Conservation (phyloP, 2,888 invertebrate species). For the Stratiomys singularior region DNA sequence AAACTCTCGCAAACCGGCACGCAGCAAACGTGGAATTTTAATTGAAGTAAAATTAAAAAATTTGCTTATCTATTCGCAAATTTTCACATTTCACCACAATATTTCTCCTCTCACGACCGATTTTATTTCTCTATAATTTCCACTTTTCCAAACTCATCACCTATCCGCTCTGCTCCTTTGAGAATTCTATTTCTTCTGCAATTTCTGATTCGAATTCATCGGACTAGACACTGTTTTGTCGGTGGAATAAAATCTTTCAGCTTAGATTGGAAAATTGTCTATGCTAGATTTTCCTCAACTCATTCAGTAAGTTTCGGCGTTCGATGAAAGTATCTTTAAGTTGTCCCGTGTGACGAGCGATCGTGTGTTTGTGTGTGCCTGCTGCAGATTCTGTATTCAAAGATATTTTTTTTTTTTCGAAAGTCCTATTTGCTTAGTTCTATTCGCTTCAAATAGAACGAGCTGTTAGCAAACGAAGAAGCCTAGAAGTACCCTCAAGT, state of each 20-base stretch:
- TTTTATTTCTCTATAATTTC: too few species aligned
- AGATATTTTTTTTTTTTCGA: too few species aligned
- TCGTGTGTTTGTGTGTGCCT: constrained; percentile 5
- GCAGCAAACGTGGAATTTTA: too few species aligned
- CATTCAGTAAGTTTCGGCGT: constrained; percentile 49
- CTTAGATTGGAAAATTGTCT: constrained; percentile 30
- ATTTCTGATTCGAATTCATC: constrained; percentile 11
- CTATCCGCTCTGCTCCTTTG: background rate
- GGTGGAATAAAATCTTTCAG: constrained; percentile 2
- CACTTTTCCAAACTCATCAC: background rate
- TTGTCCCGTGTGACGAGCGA: constrained; percentile 29
- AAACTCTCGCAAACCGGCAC: too few species aligned
- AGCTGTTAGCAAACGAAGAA: background rate
- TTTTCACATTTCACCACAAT: too few species aligned
- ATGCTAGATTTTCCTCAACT: background rate
- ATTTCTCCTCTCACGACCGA: too few species aligned
- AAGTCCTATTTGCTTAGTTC: constrained; percentile 24
- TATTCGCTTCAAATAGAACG: constrained; percentile 24
- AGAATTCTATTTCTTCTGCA: background rate
- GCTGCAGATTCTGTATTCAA: background rate
- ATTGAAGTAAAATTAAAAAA: too few species aligned
- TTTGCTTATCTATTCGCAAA: too few species aligned
- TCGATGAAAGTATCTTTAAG: constrained; percentile 49
- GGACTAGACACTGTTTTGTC: background rate
- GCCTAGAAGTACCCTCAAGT: too few species aligned